These are phyloP conservation scores for Babyrousa celebensis DNA, from an alignment of 2,797 vertebrate species.

Conservation along the genomic window DNA sequence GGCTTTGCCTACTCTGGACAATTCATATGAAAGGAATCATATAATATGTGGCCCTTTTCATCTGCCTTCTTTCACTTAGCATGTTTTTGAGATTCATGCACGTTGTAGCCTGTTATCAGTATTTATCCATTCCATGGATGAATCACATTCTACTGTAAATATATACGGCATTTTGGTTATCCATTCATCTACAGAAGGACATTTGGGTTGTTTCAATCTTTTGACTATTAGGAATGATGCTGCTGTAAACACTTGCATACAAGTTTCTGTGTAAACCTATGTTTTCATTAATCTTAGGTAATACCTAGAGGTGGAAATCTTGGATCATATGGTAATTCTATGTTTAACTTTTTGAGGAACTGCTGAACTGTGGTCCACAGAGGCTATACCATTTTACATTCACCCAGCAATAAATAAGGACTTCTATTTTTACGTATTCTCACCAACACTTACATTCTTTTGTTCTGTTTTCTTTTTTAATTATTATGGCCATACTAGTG, in stretches of 20 bases:
- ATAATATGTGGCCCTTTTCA: background rate
- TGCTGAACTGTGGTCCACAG: background rate
- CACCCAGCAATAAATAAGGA: background rate
- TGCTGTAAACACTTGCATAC: background rate
- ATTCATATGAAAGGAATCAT: slow-evolving; percentile 14
- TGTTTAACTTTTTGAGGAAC: background rate
- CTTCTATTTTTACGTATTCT: background rate
- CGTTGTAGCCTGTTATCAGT: background rate
- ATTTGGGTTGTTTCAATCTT: background rate
- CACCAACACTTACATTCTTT: background rate
- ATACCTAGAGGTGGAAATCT: background rate
- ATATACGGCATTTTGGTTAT: background rate
- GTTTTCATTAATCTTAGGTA: background rate
- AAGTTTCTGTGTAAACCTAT: background rate
- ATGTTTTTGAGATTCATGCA: background rate
- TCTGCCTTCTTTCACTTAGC: background rate
- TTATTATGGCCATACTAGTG: background rate
- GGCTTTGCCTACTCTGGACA: background rate
- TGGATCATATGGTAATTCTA: background rate
- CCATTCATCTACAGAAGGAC: background rate
- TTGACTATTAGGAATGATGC: background rate
- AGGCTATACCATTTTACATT: background rate
- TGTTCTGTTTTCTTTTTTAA: background rate
- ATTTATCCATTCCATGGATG: background rate
- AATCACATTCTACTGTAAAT: background rate